Percentiles rank a stretch among this genome's conserved stretches.
phyloP scores from a whole-genome alignment of 2,797 vertebrate genomes.

The Cygnus olor region DNA sequence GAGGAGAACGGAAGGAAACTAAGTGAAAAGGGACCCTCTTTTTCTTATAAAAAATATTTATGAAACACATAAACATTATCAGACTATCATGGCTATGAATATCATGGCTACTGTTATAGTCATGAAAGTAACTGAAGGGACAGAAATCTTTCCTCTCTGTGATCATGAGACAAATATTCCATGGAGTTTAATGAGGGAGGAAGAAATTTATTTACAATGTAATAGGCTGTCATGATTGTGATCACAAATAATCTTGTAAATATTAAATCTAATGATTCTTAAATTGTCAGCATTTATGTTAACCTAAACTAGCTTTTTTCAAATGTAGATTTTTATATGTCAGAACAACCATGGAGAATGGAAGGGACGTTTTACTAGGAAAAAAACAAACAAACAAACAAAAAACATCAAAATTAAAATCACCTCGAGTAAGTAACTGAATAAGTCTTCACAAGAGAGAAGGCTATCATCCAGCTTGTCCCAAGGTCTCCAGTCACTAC shows the following conservation, averaged over 20 bases:
- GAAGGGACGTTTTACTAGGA: not conserved
- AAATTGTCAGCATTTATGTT: not conserved
- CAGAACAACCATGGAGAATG: not conserved
- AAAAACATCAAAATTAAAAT: not conserved
- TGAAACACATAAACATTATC: not conserved
- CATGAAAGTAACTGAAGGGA: not conserved
- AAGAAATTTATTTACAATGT: not conserved
- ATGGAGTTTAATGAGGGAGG: not conserved
- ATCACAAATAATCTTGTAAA: not conserved
- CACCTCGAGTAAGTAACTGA: not conserved
- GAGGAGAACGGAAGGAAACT: not conserved
- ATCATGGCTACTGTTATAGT: not conserved
- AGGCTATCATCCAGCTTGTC: not conserved
- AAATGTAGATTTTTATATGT: not conserved
- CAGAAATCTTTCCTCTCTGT: not conserved
- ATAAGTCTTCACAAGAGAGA: not conserved
- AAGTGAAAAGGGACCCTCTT: not conserved
- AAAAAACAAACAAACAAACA: not conserved
- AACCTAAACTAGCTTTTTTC: not conserved
- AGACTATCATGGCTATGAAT: not conserved
- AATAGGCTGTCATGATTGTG: not conserved
- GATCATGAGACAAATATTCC: not conserved
- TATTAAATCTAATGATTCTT: not conserved
- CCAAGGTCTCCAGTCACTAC: not conserved
- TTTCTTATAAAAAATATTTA: not conserved